Evolutionary conservation across 1,140 invertebrate species (phyloP).

Genomic region (Berghia stephanieae): DNA sequence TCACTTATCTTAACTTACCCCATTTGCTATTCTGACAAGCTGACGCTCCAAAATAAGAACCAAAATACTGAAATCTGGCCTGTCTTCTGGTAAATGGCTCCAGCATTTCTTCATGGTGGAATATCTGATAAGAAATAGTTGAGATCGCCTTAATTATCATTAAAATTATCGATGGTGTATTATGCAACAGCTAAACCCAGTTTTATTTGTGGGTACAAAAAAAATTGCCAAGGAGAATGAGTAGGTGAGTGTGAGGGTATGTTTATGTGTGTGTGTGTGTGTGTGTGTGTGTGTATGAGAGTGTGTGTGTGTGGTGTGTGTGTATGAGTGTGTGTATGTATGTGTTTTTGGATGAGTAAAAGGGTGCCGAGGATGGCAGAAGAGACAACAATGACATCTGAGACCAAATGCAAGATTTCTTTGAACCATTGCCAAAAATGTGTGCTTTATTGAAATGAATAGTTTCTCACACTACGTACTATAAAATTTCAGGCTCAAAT

Average conservation of each 20-base stretch:
- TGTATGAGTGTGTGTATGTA: background rate
- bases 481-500: no score
- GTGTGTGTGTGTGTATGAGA: background rate
- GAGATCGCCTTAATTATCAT: no score
- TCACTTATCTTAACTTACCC: constrained; percentile 16
- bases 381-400: background rate
- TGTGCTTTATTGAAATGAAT: no score
- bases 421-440: no score
- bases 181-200: no score
- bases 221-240: no score
- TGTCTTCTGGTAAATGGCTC: constrained; percentile 22
- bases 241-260: no score
- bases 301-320: constrained; percentile 30
- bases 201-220: no score
- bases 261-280: background rate
- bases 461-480: no score
- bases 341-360: background rate
- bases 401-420: no score
- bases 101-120: constrained; percentile 29
- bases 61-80: constrained; percentile 25
- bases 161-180: no score
- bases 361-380: background rate
- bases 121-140: constrained; percentile 12
- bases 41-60: constrained; percentile 30
- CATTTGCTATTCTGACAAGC: constrained; percentile 25